These are phyloP conservation scores for Petrocephalus microphthalmus DNA, from an alignment of 2,113 vertebrate species.

Conservation along the genomic window DNA sequence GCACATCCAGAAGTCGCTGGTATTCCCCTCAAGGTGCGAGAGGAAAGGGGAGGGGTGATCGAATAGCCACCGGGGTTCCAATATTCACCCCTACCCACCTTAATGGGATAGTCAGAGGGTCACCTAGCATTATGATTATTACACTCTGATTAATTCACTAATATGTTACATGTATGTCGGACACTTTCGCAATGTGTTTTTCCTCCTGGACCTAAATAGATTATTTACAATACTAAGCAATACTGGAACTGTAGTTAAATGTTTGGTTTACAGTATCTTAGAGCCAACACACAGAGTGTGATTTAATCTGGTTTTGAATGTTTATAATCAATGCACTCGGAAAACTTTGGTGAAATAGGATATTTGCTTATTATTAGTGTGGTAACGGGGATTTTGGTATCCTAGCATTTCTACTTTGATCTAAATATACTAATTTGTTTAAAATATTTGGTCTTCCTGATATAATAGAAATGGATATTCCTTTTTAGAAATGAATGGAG, in stretches of 20 bases:
- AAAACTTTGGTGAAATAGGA: background rate
- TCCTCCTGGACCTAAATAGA: background rate
- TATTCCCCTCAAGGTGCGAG: background rate
- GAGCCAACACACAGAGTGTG: background rate
- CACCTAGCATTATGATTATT: background rate
- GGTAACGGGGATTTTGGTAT: background rate
- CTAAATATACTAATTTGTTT: background rate
- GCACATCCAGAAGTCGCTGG: background rate
- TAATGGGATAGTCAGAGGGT: background rate
- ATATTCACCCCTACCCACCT: background rate
- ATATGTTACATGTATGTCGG: constrained; percentile 41
- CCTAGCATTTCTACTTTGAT: background rate
- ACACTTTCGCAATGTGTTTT: constrained; percentile 24
- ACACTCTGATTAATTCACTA: constrained; percentile 47
- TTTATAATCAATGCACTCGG: background rate
- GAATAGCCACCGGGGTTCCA: background rate
- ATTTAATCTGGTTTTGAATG: background rate
- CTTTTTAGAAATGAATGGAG: background rate
- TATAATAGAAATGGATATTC: background rate
- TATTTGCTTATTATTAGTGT: no score
- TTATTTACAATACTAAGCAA: background rate
- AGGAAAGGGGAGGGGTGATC: background rate
- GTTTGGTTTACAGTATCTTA: background rate
- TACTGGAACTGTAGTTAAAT: background rate
- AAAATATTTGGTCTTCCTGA: background rate